A percentile compares a stretch with the other conserved stretches of the same genome.
Evolutionary conservation across 2,113 vertebrate species (phyloP).

Genomic region (Sander vitreus): DNA sequence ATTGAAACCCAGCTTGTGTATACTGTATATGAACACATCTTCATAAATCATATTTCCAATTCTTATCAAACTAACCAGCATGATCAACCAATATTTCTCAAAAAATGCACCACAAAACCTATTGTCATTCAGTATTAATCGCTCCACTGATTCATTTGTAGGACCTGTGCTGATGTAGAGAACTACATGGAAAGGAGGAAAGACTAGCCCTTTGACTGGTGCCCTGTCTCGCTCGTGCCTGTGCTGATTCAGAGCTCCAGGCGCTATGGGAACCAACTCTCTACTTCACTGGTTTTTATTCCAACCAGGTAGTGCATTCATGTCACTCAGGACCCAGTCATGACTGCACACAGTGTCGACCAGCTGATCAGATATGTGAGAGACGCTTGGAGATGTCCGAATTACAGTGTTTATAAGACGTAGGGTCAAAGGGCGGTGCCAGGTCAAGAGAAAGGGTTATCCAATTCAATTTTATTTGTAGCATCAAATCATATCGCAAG

Average conservation of each 20-base stretch:
- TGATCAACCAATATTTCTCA: conserved; percentile 16
- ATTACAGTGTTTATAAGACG: not conserved
- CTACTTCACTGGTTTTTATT: conserved; percentile 60
- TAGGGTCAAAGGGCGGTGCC: conserved; percentile 3
- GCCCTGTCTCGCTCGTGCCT: conserved; percentile 50
- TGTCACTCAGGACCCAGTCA: conserved; percentile 57
- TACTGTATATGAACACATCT: not conserved
- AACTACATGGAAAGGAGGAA: conserved; percentile 40
- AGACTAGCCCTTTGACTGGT: conserved; percentile 67
- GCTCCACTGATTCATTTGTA: conserved; percentile 57
- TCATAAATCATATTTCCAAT: conserved; percentile 19
- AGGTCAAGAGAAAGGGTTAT: not conserved
- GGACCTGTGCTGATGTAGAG: conserved; percentile 52
- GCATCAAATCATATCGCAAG: no score
- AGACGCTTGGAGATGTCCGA: conserved; percentile 8
- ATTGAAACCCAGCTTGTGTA: conserved; percentile 21
- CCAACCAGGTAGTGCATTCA: conserved; percentile 49
- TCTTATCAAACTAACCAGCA: conserved; percentile 36
- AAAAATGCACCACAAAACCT: conserved; percentile 31
- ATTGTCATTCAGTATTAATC: conserved; percentile 56
- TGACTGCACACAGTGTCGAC: conserved; percentile 45
- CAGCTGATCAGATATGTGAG: conserved; percentile 36
- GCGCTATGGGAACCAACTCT: conserved; percentile 55
- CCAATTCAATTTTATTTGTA: no score
- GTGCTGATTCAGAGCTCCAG: conserved; percentile 69